phyloP scores from a whole-genome alignment of 2,888 invertebrate species.

The Stenodema calcarata region DNA sequence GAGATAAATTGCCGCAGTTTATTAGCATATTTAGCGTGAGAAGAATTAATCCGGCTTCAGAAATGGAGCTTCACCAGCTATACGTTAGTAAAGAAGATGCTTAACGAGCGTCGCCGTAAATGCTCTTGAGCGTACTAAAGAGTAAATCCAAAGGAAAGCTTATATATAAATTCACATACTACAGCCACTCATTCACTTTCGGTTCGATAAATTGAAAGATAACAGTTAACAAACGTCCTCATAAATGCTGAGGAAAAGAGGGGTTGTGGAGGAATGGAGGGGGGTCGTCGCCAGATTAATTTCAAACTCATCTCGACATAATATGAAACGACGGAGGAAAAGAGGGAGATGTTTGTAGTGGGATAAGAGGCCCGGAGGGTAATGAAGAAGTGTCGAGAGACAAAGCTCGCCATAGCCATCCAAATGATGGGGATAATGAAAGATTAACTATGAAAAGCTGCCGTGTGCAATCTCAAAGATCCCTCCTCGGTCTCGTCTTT shows the following conservation, averaged over 20 bases:
- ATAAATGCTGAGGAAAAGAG: not conserved
- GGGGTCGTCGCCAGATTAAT: not conserved
- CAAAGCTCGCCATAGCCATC: not conserved
- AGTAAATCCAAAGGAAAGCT: not conserved
- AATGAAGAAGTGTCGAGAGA: slow-evolving; percentile 37
- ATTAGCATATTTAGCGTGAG: too few relatives aligned
- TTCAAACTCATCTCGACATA: not conserved
- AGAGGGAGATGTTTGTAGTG: not conserved
- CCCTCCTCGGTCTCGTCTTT: not conserved
- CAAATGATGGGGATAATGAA: slow-evolving; percentile 33
- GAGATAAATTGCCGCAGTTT: too few relatives aligned
- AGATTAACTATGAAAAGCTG: slow-evolving; percentile 43
- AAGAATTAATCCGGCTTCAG: too few relatives aligned
- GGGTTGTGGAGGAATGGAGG: not conserved
- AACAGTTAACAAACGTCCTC: not conserved
- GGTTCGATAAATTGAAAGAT: not conserved
- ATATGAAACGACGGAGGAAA: not conserved
- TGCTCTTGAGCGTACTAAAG: too few relatives aligned
- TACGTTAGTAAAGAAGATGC: too few relatives aligned
- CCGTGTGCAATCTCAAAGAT: slow-evolving; percentile 38
- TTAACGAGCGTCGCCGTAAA: too few relatives aligned
- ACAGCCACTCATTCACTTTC: not conserved
- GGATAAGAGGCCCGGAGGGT: not conserved
- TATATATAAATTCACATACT: not conserved
- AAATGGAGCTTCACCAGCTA: too few relatives aligned